Evolutionary conservation across 1,140 invertebrate species (phyloP), one percentile per base, ranked within the genome.

Genomic region (Calycopis cecrops): DNA sequence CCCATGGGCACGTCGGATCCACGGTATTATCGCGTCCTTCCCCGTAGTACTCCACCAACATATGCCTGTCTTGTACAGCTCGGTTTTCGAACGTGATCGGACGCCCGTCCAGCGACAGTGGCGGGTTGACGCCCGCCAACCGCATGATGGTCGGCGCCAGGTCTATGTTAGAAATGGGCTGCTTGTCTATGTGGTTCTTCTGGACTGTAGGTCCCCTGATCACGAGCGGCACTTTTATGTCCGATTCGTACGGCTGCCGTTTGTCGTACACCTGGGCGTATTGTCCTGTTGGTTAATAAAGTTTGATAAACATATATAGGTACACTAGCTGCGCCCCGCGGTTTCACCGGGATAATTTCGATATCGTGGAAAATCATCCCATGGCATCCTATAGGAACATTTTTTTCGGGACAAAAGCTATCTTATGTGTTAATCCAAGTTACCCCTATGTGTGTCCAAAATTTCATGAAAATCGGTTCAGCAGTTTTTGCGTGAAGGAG

Each of bases 241-340:
- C 96, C 3, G 94, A 93, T 71, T 98, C 95, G 76, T 98, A 98
- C 0, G 94, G 93, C 64, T 96, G 94, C 16, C 96, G 88, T 76
- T 98, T 98, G 79, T 97, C 96, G 70, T 92, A 92, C 0, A 96
- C 93, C 84, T 96, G 90, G 17, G 93, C 92, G 80, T 96, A 96
- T 86, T 97, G 95, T 44, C 95, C 95, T 94, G 65, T 10, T n/a
- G n/a, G n/a, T n/a, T n/a, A n/a, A n/a, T n/a, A n/a, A n/a, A n/a
- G n/a, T n/a, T n/a, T n/a, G n/a, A n/a, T n/a, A n/a, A n/a, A n/a
- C n/a, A n/a, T n/a, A n/a, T n/a, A n/a, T n/a, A n/a, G n/a, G n/a
- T n/a, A n/a, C n/a, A n/a, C n/a, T n/a, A n/a, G n/a, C n/a, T n/a
- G n/a, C n/a, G n/a, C n/a, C n/a, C n/a, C n/a, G n/a, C n/a, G n/a